phyloP scores from a whole-genome alignment of 1,140 invertebrate genomes.

The Ctenoplectra terminalis region DNA sequence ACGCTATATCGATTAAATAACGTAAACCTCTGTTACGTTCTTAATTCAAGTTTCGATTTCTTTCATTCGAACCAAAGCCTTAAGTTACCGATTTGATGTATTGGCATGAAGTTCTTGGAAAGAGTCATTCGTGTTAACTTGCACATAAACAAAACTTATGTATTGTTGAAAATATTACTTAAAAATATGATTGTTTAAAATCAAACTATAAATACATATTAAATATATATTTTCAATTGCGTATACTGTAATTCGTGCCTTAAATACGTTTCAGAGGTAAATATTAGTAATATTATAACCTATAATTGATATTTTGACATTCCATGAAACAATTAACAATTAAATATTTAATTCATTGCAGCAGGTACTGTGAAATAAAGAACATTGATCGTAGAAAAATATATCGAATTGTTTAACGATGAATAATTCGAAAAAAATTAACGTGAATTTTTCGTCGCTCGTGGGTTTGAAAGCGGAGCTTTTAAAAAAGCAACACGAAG shows the following conservation, averaged over 20 bases:
- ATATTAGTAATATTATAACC: slow-evolving; percentile 13
- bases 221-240: neutral
- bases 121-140: neutral
- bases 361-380: neutral
- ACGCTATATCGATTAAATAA: neutral
- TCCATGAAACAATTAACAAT: neutral
- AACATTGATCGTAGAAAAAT: neutral
- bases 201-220: neutral
- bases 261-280: neutral
- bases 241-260: neutral
- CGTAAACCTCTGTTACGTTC: neutral
- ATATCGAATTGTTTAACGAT: slow-evolving; percentile 48
- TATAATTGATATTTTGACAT: neutral
- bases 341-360: neutral
- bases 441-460: slow-evolving; percentile 78
- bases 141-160: neutral
- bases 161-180: neutral
- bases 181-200: neutral
- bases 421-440: slow-evolving; percentile 78
- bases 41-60: neutral
- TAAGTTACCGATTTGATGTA: neutral
- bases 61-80: neutral
- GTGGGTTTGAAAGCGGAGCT: slow-evolving; percentile 86
- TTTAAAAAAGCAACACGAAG: slow-evolving; percentile 89
- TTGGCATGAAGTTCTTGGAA: neutral